Evolutionary conservation across 2,797 vertebrate genomes (phyloP).

Genomic region (Gastrophryne carolinensis): DNA sequence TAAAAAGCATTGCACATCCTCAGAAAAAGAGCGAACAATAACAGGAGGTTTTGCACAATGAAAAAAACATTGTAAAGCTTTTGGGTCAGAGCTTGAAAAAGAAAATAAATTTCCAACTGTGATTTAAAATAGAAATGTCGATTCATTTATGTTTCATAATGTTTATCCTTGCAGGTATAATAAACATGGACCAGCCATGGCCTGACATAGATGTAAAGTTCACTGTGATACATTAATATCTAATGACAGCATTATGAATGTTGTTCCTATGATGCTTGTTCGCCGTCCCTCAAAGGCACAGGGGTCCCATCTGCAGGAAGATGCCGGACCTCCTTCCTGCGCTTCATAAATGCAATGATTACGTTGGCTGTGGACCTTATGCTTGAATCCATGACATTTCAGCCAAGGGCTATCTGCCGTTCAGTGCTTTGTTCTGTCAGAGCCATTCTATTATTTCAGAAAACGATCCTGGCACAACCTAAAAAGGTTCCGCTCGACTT

Average conservation of each 20-base stretch:
- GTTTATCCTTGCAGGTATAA: slow-evolving; percentile 46
- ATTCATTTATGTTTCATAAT: slow-evolving; percentile 29
- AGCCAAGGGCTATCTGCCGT: slow-evolving; percentile 43
- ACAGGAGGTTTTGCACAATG: not conserved
- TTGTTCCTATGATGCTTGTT: slow-evolving; percentile 8
- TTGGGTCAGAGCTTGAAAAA: not conserved
- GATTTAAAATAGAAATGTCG: slow-evolving; percentile 38
- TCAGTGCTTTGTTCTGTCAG: slow-evolving; percentile 47
- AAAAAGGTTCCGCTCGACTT: slow-evolving; percentile 6
- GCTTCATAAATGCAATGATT: slow-evolving; percentile 38
- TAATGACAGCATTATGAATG: slow-evolving; percentile 47
- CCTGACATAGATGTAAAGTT: slow-evolving; percentile 48
- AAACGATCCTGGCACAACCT: slow-evolving; percentile 31
- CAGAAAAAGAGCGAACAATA: not conserved
- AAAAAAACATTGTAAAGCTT: not conserved
- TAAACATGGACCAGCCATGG: slow-evolving; percentile 11
- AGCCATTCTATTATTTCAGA: slow-evolving; percentile 29
- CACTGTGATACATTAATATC: slow-evolving; percentile 39
- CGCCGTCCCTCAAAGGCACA: slow-evolving; percentile 33
- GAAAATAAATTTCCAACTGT: slow-evolving; percentile 20
- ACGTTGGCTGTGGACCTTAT: slow-evolving; percentile 42
- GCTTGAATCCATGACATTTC: slow-evolving; percentile 39
- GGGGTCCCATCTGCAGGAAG: slow-evolving; percentile 33
- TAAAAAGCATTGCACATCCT: not conserved
- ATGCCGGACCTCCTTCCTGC: not conserved